Conservation (phyloP, 2,888 invertebrate genomes). For the Margaritifera margaritifera region DNA sequence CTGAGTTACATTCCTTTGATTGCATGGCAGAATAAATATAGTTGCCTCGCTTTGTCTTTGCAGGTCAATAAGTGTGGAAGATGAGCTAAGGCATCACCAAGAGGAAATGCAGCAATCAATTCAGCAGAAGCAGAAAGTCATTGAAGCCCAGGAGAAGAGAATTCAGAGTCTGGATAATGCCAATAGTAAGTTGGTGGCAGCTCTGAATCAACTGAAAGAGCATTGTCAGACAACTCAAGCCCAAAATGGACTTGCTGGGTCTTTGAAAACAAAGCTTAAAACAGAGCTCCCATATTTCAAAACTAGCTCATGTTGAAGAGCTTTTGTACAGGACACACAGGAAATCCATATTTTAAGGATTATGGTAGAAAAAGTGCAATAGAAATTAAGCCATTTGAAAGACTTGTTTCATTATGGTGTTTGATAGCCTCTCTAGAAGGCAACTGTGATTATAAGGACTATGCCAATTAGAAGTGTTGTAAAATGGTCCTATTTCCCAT, state of each 20-base stretch:
- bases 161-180: conserved; percentile 90
- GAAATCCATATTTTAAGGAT: too few species aligned
- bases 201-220: conserved; percentile 86
- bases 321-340: too few species aligned
- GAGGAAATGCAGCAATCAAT: conserved; percentile 89
- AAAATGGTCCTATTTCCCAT: too few species aligned
- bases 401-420: too few species aligned
- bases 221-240: conserved; percentile 70
- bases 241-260: conserved; percentile 48
- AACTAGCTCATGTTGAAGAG: conserved; percentile 58
- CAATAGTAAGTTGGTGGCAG: conserved; percentile 85
- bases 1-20: too few species aligned
- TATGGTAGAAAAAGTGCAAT: too few species aligned
- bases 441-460: too few species aligned
- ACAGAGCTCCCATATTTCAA: conserved; percentile 57
- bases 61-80: conserved; percentile 86
- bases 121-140: conserved; percentile 90
- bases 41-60: conserved; percentile 4
- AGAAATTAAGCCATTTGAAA: too few species aligned
- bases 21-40: neutral
- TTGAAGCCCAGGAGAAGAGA: conserved; percentile 88
- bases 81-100: conserved; percentile 88
- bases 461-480: too few species aligned
- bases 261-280: conserved; percentile 40
- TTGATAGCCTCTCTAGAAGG: too few species aligned